These are phyloP conservation scores for Choristoneura fumiferana DNA, from an alignment of 1,140 invertebrate genomes.

Conservation along the genomic window DNA sequence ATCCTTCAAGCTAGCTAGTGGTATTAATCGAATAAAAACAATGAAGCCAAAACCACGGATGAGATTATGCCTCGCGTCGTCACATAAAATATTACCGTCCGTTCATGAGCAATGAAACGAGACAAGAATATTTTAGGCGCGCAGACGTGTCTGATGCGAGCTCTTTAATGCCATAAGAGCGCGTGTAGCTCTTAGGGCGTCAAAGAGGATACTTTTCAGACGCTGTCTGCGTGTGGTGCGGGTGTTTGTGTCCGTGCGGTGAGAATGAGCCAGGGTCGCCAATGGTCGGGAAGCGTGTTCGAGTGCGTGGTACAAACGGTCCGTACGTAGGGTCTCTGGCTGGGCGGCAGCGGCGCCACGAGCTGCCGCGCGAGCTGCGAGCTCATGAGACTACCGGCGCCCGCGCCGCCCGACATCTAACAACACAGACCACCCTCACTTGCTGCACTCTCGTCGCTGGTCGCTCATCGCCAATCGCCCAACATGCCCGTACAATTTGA, in stretches of 20 bases:
- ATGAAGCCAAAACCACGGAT: constrained; percentile 78
- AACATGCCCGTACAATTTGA: no score
- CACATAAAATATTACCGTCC: background rate
- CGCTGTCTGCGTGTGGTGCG: no score
- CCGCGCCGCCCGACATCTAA: constrained; percentile 46
- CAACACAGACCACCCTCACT: constrained; percentile 34
- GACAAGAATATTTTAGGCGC: constrained; percentile 18
- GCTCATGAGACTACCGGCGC: constrained; percentile 70
- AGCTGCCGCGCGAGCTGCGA: constrained; percentile 80
- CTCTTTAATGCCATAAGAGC: background rate
- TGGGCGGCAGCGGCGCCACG: constrained; percentile 77
- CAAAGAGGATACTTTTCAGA: background rate
- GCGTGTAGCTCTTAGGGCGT: no score
- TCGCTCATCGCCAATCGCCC: no score
- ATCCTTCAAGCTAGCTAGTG: constrained; percentile 70
- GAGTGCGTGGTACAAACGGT: constrained; percentile 78
- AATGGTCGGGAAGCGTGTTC: constrained; percentile 74
- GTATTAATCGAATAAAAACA: constrained; percentile 69
- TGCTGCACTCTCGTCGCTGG: constrained; percentile 27
- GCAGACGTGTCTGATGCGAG: background rate
- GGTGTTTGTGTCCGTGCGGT: constrained; percentile 29
- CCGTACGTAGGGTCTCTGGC: constrained; percentile 69
- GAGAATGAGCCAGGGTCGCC: constrained; percentile 53
- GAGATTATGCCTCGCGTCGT: constrained; percentile 46
- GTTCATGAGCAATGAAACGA: constrained; percentile 18